Conservation (phyloP, 1,140 invertebrate species). For the Octopus bimaculoides region DNA sequence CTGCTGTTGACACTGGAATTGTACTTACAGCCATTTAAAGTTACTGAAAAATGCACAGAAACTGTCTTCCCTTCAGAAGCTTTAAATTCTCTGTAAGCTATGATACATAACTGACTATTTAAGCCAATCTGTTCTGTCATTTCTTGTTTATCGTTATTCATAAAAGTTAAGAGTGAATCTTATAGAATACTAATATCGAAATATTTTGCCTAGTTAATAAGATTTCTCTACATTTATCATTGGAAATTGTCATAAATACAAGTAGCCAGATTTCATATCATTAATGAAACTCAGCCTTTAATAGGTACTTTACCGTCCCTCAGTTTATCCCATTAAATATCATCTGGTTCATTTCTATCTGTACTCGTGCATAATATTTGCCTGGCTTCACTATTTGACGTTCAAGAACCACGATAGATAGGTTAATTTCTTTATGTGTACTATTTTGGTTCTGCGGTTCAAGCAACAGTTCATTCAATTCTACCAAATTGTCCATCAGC, state of each 20-base stretch:
- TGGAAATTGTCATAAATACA: background rate
- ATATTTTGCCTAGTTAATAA: background rate
- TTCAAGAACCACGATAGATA: background rate
- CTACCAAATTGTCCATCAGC: too few species aligned
- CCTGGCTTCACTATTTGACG: background rate
- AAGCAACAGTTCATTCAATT: too few species aligned
- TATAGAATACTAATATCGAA: background rate
- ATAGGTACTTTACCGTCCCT: background rate
- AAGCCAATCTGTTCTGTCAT: slow-evolving; percentile 1
- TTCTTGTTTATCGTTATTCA: background rate
- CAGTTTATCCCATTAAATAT: background rate
- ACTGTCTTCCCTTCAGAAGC: background rate
- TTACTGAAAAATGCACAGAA: background rate
- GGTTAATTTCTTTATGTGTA: too few species aligned
- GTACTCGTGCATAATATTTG: background rate
- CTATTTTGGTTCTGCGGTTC: too few species aligned
- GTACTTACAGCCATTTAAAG: background rate
- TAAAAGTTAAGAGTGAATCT: background rate
- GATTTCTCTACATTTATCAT: background rate
- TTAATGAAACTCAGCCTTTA: background rate
- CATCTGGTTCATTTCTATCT: background rate
- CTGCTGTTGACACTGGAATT: slow-evolving; percentile 7
- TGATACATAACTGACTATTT: slow-evolving; percentile 5
- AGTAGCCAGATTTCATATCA: slow-evolving; percentile 7
- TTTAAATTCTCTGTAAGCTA: slow-evolving; percentile 4